These are phyloP conservation scores for Meandrina meandrites DNA, from an alignment of 92 coral and sea anemone species.

Conservation along the genomic window DNA sequence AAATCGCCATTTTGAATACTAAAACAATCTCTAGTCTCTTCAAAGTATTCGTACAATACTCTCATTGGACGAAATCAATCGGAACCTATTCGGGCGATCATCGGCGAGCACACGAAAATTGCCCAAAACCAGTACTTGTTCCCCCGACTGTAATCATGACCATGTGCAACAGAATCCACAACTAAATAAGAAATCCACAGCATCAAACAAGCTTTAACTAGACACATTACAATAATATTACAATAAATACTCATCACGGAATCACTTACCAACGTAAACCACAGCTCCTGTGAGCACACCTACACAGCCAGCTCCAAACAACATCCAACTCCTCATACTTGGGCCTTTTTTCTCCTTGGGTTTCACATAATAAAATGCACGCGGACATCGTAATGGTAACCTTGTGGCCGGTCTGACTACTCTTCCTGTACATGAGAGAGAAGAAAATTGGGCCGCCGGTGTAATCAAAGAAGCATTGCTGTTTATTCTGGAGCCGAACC, in stretches of 20 bases:
- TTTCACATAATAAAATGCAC: constrained; percentile 86
- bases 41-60: no score
- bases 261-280: constrained; percentile 72
- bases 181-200: neutral
- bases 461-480: neutral
- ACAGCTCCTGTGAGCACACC: constrained; percentile 66
- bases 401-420: constrained; percentile 21
- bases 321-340: constrained; percentile 72
- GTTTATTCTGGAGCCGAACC: constrained; percentile 16
- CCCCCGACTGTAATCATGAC: no score
- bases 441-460: constrained; percentile 24
- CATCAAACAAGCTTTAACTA: neutral
- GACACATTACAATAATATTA: neutral
- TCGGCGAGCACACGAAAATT: no score
- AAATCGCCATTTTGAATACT: no score
- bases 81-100: no score
- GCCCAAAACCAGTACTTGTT: no score
- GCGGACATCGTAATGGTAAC: constrained; percentile 61
- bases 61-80: no score
- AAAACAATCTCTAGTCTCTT: no score
- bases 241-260: neutral
- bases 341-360: constrained; percentile 97
- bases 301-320: constrained; percentile 70
- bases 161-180: neutral
- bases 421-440: constrained; percentile 18